Conservation (phyloP, 2,888 invertebrate genomes). For the Nineta flava region DNA sequence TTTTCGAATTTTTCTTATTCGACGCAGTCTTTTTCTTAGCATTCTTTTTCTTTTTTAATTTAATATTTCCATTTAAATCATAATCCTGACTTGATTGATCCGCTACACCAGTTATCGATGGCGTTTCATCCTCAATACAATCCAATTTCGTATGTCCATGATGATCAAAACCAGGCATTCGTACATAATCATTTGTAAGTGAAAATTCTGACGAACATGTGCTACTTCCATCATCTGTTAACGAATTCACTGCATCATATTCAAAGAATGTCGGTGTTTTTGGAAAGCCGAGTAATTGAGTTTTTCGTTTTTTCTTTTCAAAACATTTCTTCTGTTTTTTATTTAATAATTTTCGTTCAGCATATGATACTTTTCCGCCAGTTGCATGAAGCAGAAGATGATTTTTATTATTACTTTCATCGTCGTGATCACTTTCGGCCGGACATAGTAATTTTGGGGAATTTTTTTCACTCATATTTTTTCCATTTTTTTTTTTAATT, state of each 20-base stretch:
- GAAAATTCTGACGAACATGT: not conserved
- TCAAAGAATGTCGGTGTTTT: not conserved
- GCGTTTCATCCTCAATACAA: not conserved
- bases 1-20: too few species aligned
- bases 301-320: not conserved
- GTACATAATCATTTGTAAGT: not conserved
- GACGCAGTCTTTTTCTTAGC: not conserved
- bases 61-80: not conserved
- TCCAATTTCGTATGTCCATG: not conserved
- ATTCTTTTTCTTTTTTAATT: not conserved
- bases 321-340: too few species aligned
- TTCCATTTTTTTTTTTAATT: too few species aligned
- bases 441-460: too few species aligned
- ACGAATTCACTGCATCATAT: constrained; percentile 2
- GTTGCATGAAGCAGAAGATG: too few species aligned
- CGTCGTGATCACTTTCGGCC: too few species aligned
- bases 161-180: constrained; percentile 1
- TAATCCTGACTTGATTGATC: not conserved
- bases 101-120: not conserved
- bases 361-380: too few species aligned
- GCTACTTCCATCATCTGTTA: not conserved
- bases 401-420: too few species aligned
- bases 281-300: not conserved
- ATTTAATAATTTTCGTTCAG: too few species aligned
- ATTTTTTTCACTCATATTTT: too few species aligned